Evolutionary conservation across 2,113 vertebrate species (phyloP).

Genomic region (Microtus oregoni): DNA sequence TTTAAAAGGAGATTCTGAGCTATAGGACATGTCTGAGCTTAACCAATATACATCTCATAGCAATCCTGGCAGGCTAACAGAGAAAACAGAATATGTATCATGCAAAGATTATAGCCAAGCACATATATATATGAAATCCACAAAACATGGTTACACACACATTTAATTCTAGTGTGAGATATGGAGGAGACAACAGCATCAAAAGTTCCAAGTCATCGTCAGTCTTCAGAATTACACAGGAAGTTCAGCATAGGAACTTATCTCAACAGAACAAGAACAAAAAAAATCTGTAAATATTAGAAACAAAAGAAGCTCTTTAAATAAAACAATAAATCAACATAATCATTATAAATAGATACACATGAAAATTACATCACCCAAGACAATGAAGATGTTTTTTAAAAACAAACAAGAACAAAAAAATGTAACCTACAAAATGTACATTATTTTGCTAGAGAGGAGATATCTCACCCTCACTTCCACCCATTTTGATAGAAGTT

Average conservation of each 20-base stretch:
- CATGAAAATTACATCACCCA: background rate
- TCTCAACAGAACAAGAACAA: background rate
- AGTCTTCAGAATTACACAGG: background rate
- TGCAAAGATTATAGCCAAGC: background rate
- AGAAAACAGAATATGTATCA: background rate
- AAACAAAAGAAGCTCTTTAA: background rate
- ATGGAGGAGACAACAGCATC: background rate
- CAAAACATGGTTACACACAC: background rate
- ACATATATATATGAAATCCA: background rate
- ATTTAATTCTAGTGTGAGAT: background rate
- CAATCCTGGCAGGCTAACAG: background rate
- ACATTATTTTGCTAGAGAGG: constrained; percentile 1
- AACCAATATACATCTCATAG: background rate
- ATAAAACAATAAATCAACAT: background rate
- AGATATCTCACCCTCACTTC: background rate
- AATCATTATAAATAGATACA: background rate
- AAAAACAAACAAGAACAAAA: constrained; percentile 43
- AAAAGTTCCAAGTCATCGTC: background rate
- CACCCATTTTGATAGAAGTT: background rate
- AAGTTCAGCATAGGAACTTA: background rate
- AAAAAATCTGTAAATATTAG: background rate
- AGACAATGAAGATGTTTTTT: background rate
- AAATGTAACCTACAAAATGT: constrained; percentile 2
- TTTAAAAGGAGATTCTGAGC: background rate
- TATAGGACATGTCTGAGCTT: background rate